These are phyloP conservation scores for Megaceryle alcyon DNA, from an alignment of 2,797 vertebrate genomes.

Conservation along the genomic window DNA sequence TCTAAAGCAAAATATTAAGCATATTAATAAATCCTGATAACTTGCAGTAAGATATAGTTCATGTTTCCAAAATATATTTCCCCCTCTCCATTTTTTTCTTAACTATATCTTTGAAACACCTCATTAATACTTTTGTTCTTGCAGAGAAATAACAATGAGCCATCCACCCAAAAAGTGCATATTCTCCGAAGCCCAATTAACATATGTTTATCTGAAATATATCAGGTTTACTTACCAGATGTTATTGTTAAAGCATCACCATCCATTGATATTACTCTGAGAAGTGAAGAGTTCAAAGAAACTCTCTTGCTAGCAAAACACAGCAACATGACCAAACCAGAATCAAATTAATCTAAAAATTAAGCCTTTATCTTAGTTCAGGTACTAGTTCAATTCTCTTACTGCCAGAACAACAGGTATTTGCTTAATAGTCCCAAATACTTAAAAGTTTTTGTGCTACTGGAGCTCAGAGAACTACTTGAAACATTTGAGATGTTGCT, in stretches of 20 bases:
- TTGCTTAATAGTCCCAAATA: background rate
- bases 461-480: background rate
- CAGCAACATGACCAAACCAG: background rate
- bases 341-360: background rate
- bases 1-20: background rate
- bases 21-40: background rate
- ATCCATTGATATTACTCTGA: background rate
- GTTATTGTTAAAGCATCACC: background rate
- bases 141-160: background rate
- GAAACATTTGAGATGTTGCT: background rate
- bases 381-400: background rate
- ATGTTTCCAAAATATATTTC: background rate
- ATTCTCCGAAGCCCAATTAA: background rate
- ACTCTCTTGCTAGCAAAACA: background rate
- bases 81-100: background rate
- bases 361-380: background rate
- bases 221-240: background rate
- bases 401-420: background rate
- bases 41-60: background rate
- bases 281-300: background rate
- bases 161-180: background rate
- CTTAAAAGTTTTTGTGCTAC: background rate
- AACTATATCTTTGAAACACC: background rate
- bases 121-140: background rate
- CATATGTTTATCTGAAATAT: background rate